Evolutionary conservation across 2,797 vertebrate species (phyloP), one percentile per base, ranked within the genome.

Genomic region (Dryobates pubescens): DNA sequence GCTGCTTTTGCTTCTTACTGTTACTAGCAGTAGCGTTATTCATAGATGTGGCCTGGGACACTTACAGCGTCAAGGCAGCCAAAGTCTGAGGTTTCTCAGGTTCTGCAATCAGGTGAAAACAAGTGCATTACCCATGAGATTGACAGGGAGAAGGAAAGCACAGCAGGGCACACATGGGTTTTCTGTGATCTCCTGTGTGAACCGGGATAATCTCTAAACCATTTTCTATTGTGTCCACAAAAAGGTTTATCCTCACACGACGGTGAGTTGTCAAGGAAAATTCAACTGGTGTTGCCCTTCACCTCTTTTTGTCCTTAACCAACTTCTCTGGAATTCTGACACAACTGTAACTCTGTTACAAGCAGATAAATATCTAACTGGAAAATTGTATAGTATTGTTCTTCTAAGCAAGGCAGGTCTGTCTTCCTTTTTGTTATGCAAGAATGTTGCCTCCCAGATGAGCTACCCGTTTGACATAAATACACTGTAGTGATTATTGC

Each of bases 391-490:
- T 47, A 41, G 61, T 27, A 4, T 67, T 90, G 27, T 57, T 82
- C 36, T 94, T 89, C 67, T 64, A 72, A 80, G 38, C 61, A 63
- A 83, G 79, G 49, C 65, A 82, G 67, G 47, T n/a, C 45, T 86
- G 0, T 81, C 88, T 88, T 16, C 51, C 69, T 34, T 81, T 43
- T 49, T 61, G 36, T 36, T 64, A 54, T 64, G 70, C 57, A 77
- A 71, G 78, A 88, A 82, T 47, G 41, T 79, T 95, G 49, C 56
- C 78, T 95, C 64, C 85, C 83, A 82, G 82, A 88, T 88, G 72
- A 89, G 90, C 69, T 56, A 61, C 0, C 1, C 82, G 61, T 93
- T 84, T 89, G 94, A 72, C 86, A 59, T 62, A 94, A 95, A 70
- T 92, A 49, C 75, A 59, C 34, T 71, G 61, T 61, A 65, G 68